Conservation (phyloP, 2,113 vertebrate genomes). For the Alouatta palliata region DNA sequence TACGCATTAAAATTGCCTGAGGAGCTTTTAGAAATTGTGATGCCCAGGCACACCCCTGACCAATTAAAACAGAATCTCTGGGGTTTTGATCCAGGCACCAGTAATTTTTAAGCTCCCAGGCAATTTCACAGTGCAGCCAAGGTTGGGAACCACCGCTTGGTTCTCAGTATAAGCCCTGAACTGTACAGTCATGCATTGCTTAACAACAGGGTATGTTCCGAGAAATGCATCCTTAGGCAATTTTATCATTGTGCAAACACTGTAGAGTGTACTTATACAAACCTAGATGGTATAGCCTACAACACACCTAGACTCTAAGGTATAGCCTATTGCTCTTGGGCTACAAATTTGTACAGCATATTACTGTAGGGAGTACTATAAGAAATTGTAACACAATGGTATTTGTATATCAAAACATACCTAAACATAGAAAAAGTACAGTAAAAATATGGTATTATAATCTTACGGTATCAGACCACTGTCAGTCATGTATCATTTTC, state of each 20-base stretch:
- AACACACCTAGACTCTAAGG: background rate
- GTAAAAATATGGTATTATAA: background rate
- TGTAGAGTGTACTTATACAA: background rate
- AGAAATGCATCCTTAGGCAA: background rate
- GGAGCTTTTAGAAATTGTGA: slow-evolving; percentile 54
- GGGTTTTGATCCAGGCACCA: background rate
- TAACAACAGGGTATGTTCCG: background rate
- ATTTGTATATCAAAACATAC: background rate
- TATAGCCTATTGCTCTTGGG: background rate
- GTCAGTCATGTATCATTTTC: background rate
- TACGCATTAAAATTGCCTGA: slow-evolving; percentile 8
- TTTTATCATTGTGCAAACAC: background rate
- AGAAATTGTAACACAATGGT: background rate
- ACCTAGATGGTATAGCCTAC: background rate
- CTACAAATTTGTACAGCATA: background rate
- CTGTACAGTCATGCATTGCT: background rate
- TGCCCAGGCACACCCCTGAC: background rate
- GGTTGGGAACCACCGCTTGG: background rate
- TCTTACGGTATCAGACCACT: background rate
- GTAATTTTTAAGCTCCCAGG: background rate
- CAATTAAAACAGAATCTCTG: slow-evolving; percentile 41
- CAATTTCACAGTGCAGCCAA: background rate
- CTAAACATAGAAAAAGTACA: background rate
- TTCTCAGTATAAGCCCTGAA: background rate
- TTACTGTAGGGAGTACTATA: background rate